Evolutionary conservation across 1,140 invertebrate genomes (phyloP), one percentile per base, ranked within the genome.

Genomic region (Orchestia grillus): DNA sequence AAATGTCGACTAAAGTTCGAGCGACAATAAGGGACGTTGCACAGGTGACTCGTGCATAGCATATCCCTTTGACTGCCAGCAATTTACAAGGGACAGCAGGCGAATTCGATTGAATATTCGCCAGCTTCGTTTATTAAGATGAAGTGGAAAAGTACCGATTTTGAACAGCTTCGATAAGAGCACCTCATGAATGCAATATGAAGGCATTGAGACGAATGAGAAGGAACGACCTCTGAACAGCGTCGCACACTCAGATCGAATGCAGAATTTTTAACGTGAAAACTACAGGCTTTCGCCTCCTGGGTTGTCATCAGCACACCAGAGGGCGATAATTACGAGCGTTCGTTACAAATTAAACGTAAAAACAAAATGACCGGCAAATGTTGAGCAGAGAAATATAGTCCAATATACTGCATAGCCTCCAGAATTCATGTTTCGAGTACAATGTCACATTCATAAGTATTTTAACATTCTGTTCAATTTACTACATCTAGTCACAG

Each of bases 1-100:
- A 90, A 90, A 90, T 90, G 88, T 90, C 88, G 42, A 23, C 43
- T 44, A 90, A 90, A 90, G 88, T 90, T 90, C 88, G 42, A 42
- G 42, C 62, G 62, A 23, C 62, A 77, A 77, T 77, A 36, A 8
- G 62, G 15, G 3, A 15, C 62, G 28, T 36, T 77, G 62, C 62
- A 77, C 28, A 77, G 62, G 15, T 28, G 62, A 77, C 62, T 53
- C 47, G 19, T 53, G 47, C 47, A 53, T 53, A 19, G 62, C 62
- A 77, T 77, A 36, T 77, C 28, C 62, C 62, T 77, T 77, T 77
- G 62, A 77, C 36, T 28, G 62, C 36, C 62, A 77, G 62, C 1
- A 77, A 36, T 77, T 77, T 15, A 77, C 62, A 19, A 77, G 62
- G 62, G 28, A 77, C 62, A 77, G 11, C 11, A 77, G 15, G 1